These are phyloP conservation scores for Pipa parva DNA, from an alignment of 2,113 vertebrate species.

Conservation along the genomic window DNA sequence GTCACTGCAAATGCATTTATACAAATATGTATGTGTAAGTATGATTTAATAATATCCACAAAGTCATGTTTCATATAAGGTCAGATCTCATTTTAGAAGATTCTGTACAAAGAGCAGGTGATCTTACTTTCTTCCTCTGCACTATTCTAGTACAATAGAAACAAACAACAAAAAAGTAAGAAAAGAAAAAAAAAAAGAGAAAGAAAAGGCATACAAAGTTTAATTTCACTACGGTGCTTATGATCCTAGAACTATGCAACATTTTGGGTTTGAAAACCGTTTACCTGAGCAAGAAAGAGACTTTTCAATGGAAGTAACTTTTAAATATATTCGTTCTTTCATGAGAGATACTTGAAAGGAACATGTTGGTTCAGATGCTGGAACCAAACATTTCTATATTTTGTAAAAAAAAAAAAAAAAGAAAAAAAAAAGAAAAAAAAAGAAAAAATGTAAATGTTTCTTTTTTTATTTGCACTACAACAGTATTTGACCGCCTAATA, in stretches of 20 bases:
- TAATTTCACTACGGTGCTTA: slow-evolving; percentile 83
- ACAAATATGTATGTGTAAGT: slow-evolving; percentile 20
- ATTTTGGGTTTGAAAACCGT: slow-evolving; percentile 84
- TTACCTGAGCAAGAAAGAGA: slow-evolving; percentile 78
- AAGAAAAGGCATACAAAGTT: slow-evolving; percentile 69
- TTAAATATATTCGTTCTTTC: slow-evolving; percentile 67
- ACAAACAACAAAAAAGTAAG: too few relatives aligned
- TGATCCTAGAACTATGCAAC: slow-evolving; percentile 97
- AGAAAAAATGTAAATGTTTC: slow-evolving; percentile 50
- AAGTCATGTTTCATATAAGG: slow-evolving; percentile 23
- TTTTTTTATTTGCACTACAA: slow-evolving; percentile 98
- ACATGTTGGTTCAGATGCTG: slow-evolving; percentile 94
- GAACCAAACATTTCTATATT: slow-evolving; percentile 96
- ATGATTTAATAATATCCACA: slow-evolving; percentile 19
- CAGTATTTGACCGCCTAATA: slow-evolving; percentile 80
- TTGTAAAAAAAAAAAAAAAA: slow-evolving; percentile 64
- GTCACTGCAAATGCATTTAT: slow-evolving; percentile 22
- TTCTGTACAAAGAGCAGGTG: slow-evolving; percentile 51
- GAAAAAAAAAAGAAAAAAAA: slow-evolving; percentile 40
- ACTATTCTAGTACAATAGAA: slow-evolving; percentile 63
- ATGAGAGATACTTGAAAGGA: slow-evolving; percentile 98
- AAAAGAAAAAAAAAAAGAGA: slow-evolving; percentile 46
- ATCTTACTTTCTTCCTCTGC: slow-evolving; percentile 64
- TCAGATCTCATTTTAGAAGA: slow-evolving; percentile 14
- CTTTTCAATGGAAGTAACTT: slow-evolving; percentile 75